Conservation (phyloP, 2,888 invertebrate genomes). For the Stratiomys singularior region DNA sequence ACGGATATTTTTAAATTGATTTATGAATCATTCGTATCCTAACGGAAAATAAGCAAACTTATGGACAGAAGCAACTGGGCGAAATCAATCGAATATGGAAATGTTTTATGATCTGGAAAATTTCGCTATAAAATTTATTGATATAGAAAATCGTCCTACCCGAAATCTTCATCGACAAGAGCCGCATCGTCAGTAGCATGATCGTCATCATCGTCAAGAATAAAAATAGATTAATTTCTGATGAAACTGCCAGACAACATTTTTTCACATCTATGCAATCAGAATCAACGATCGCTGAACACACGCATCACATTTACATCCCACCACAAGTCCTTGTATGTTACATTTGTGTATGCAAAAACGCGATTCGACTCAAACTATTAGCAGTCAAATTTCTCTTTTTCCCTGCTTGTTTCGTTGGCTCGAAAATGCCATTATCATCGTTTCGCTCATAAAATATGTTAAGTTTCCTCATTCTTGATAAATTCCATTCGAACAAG, state of each 20-base stretch:
- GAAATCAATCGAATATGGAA: too few species aligned
- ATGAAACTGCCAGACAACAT: neutral
- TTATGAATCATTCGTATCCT: too few species aligned
- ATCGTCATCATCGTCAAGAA: neutral
- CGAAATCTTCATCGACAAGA: too few species aligned
- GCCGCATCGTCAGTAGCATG: neutral
- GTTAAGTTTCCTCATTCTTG: slow-evolving; percentile 40
- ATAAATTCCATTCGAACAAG: neutral
- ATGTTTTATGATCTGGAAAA: neutral
- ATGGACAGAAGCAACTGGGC: too few species aligned
- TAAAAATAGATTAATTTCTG: slow-evolving; percentile 3
- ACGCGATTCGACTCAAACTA: slow-evolving; percentile 2
- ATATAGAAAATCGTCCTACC: neutral
- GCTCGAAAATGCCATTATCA: slow-evolving; percentile 12
- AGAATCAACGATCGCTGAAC: neutral
- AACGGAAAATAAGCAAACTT: too few species aligned
- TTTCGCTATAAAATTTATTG: neutral
- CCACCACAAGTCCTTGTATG: slow-evolving; percentile 8
- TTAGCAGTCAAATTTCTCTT: neutral
- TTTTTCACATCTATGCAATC: neutral
- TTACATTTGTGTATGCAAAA: neutral
- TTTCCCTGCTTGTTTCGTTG: neutral
- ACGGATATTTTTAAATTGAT: too few species aligned
- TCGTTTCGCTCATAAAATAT: slow-evolving; percentile 27
- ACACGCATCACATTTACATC: neutral